A percentile compares a stretch with the other conserved stretches of the same genome.
phyloP scores from a whole-genome alignment of 2,888 invertebrate genomes.

The Hipparchia sbordonii region DNA sequence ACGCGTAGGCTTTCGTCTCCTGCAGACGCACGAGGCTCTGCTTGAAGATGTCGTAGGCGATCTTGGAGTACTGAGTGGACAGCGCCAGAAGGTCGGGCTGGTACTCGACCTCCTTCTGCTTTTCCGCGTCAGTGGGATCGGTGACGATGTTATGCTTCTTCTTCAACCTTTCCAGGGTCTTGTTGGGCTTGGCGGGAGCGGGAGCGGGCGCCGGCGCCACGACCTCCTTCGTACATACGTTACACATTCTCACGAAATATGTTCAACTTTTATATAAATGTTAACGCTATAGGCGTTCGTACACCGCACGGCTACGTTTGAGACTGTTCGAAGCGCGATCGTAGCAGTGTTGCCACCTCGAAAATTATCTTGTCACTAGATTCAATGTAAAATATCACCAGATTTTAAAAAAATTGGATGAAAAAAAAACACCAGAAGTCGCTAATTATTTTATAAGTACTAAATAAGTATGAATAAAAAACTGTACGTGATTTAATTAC shows the following conservation, averaged over 20 bases:
- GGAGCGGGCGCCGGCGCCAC: slow-evolving; percentile 48
- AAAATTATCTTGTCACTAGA: too few species aligned
- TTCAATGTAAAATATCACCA: too few species aligned
- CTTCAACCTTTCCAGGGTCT: slow-evolving; percentile 68
- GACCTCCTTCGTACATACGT: slow-evolving; percentile 71
- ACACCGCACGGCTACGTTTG: slow-evolving; percentile 32
- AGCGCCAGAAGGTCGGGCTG: slow-evolving; percentile 76
- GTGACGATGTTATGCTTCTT: slow-evolving; percentile 72
- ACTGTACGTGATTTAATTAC: too few species aligned
- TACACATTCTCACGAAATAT: slow-evolving; percentile 60
- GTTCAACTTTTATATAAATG: neutral
- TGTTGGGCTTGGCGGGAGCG: slow-evolving; percentile 48
- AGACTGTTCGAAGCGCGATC: slow-evolving; percentile 46
- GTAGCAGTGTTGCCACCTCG: too few species aligned
- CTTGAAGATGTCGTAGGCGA: slow-evolving; percentile 66
- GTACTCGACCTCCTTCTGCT: slow-evolving; percentile 68
- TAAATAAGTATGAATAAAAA: too few species aligned
- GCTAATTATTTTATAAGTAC: too few species aligned
- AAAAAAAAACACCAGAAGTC: too few species aligned
- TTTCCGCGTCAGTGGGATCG: slow-evolving; percentile 61
- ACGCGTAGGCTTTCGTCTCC: slow-evolving; percentile 78
- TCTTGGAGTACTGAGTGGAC: slow-evolving; percentile 74
- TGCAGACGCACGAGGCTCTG: slow-evolving; percentile 61
- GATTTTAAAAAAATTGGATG: too few species aligned
- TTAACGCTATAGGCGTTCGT: slow-evolving; percentile 33